phyloP scores from a whole-genome alignment of 2,888 invertebrate species.

The Lordiphosa fenestrarum region DNA sequence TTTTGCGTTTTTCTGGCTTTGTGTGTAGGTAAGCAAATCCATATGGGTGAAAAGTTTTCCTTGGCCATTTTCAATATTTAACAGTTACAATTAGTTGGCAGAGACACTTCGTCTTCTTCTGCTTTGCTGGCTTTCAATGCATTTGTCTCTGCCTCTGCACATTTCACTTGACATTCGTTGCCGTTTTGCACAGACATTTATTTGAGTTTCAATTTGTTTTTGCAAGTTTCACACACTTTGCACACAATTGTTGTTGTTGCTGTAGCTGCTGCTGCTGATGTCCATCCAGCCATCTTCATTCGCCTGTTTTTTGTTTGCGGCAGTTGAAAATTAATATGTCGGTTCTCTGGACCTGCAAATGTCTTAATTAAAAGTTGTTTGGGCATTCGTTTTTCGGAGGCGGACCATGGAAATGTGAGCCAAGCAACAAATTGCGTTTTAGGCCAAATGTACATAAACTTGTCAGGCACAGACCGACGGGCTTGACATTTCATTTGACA shows the following conservation, averaged over 20 bases:
- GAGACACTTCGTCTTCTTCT: neutral
- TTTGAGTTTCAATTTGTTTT: slow-evolving; percentile 51
- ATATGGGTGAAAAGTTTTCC: slow-evolving; percentile 18
- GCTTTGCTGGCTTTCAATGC: neutral
- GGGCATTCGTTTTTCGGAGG: slow-evolving; percentile 32
- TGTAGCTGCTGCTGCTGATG: slow-evolving; percentile 21
- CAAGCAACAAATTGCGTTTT: slow-evolving; percentile 30
- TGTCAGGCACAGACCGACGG: slow-evolving; percentile 22
- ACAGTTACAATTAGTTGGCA: slow-evolving; percentile 38
- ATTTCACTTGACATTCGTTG: slow-evolving; percentile 25
- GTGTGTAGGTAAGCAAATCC: slow-evolving; percentile 26
- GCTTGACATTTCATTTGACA: slow-evolving; percentile 38
- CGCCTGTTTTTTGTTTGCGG: slow-evolving; percentile 48
- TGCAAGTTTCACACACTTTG: slow-evolving; percentile 44
- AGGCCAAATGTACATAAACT: slow-evolving; percentile 30
- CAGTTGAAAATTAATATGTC: slow-evolving; percentile 62
- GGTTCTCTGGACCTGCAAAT: slow-evolving; percentile 54
- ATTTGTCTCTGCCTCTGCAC: slow-evolving; percentile 12
- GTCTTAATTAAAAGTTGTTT: slow-evolving; percentile 68
- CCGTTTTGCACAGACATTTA: slow-evolving; percentile 47
- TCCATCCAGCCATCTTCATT: slow-evolving; percentile 45
- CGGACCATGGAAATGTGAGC: slow-evolving; percentile 11
- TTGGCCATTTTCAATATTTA: slow-evolving; percentile 38
- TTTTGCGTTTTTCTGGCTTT: neutral
- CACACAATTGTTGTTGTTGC: slow-evolving; percentile 14